These are phyloP conservation scores for Gortyna flavago DNA, from an alignment of 2,888 invertebrate species.

Conservation along the genomic window DNA sequence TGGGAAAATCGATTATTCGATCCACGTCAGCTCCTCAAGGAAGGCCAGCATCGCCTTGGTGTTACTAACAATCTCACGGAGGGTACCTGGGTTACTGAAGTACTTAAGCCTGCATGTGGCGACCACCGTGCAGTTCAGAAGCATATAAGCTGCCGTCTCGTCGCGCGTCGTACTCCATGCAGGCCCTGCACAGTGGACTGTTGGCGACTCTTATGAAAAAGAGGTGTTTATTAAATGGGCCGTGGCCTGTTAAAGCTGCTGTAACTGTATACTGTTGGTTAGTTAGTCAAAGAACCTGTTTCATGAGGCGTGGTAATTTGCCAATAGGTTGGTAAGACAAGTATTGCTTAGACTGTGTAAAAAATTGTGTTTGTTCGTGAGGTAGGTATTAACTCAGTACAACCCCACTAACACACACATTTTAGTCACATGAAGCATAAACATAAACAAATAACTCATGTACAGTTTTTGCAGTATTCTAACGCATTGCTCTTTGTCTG, in stretches of 20 bases:
- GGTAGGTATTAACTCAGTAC: neutral
- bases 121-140: neutral
- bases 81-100: neutral
- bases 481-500: slow-evolving; percentile 34
- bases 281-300: neutral
- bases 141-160: neutral
- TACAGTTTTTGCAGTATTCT: slow-evolving; percentile 8
- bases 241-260: neutral
- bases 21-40: neutral
- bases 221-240: neutral
- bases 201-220: neutral
- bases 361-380: neutral
- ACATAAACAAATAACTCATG: neutral
- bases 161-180: neutral
- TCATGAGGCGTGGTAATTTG: neutral
- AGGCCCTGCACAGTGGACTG: neutral
- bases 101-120: neutral
- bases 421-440: neutral
- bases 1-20: neutral
- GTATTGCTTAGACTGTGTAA: neutral
- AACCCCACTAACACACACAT: neutral
- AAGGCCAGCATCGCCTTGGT: neutral
- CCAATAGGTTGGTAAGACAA: neutral
- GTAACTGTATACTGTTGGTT: neutral
- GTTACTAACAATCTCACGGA: neutral